A percentile compares a stretch with the other conserved stretches of the same genome.
These are phyloP conservation scores for Sylvicola cinctus DNA, from an alignment of 2,888 invertebrate genomes.

Conservation along the genomic window DNA sequence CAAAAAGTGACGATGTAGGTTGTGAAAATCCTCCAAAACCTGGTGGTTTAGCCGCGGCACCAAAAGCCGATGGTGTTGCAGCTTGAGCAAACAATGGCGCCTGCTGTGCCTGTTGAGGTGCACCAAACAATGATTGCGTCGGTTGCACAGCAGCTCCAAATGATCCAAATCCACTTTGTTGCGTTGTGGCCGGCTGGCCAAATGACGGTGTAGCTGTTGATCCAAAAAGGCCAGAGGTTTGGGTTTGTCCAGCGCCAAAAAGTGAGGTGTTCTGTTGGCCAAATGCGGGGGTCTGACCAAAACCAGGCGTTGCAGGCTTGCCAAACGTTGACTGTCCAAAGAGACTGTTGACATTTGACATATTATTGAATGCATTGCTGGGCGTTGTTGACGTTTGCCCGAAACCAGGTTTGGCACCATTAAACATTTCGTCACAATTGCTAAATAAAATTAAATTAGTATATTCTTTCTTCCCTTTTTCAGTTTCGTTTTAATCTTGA, in stretches of 20 bases:
- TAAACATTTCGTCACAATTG: slow-evolving; percentile 10
- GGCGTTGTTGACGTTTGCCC: slow-evolving; percentile 21
- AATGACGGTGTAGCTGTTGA: slow-evolving; percentile 39
- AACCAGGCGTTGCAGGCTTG: slow-evolving; percentile 36
- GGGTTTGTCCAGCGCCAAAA: slow-evolving; percentile 31
- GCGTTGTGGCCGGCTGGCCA: slow-evolving; percentile 33
- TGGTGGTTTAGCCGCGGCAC: slow-evolving; percentile 30
- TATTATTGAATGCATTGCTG: slow-evolving; percentile 17
- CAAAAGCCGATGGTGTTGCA: slow-evolving; percentile 35
- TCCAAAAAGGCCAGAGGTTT: slow-evolving; percentile 37
- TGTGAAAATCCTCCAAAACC: slow-evolving; percentile 16
- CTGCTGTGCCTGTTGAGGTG: slow-evolving; percentile 25
- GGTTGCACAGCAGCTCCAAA: background rate
- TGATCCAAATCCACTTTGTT: slow-evolving; percentile 17
- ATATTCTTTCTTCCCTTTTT: background rate
- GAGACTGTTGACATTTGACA: slow-evolving; percentile 21
- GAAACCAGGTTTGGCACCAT: slow-evolving; percentile 22
- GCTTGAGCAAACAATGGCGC: slow-evolving; percentile 36
- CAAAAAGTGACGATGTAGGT: slow-evolving; percentile 30
- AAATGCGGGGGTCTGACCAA: slow-evolving; percentile 48
- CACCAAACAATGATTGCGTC: slow-evolving; percentile 7
- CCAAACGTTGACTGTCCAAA: slow-evolving; percentile 32
- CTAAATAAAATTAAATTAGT: background rate
- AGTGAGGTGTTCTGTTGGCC: slow-evolving; percentile 32
- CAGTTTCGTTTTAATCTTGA: too few relatives aligned